These are phyloP conservation scores for Ichneumon xanthorius DNA, from an alignment of 2,888 invertebrate genomes.

Conservation along the genomic window DNA sequence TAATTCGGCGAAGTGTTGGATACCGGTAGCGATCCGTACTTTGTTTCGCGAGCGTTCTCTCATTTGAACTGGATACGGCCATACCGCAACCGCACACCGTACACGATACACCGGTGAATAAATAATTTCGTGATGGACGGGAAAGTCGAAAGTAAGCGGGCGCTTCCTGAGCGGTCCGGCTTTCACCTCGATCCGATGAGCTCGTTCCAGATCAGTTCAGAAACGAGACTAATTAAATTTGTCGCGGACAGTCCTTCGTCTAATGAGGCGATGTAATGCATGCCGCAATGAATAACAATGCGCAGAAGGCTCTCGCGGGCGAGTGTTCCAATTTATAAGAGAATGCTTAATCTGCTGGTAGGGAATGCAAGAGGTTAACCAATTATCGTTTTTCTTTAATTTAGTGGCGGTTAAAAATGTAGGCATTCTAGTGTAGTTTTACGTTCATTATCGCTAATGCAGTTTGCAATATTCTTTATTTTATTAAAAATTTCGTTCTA, in stretches of 20 bases:
- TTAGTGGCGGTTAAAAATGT: no score
- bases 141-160: slow-evolving; percentile 58
- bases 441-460: no score
- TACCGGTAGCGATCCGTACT: slow-evolving; percentile 26
- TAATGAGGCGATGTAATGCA: slow-evolving; percentile 38
- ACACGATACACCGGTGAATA: slow-evolving; percentile 39
- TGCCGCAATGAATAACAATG: slow-evolving; percentile 20
- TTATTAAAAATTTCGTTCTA: no score
- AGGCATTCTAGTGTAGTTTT: no score
- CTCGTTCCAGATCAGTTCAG: slow-evolving; percentile 27
- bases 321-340: not conserved
- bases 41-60: slow-evolving; percentile 33
- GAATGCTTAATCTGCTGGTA: not conserved
- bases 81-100: not conserved
- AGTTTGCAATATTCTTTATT: no score
- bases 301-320: not conserved
- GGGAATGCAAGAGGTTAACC: not conserved
- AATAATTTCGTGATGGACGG: slow-evolving; percentile 62
- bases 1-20: slow-evolving; percentile 51
- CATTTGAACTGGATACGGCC: slow-evolving; percentile 11
- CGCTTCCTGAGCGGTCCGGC: not conserved
- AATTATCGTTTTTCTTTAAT: not conserved
- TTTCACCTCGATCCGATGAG: slow-evolving; percentile 12
- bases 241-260: slow-evolving; percentile 30
- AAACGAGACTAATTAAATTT: slow-evolving; percentile 55